These are phyloP conservation scores for Physocephala rufipes DNA, from an alignment of 2,888 invertebrate species.

Conservation along the genomic window DNA sequence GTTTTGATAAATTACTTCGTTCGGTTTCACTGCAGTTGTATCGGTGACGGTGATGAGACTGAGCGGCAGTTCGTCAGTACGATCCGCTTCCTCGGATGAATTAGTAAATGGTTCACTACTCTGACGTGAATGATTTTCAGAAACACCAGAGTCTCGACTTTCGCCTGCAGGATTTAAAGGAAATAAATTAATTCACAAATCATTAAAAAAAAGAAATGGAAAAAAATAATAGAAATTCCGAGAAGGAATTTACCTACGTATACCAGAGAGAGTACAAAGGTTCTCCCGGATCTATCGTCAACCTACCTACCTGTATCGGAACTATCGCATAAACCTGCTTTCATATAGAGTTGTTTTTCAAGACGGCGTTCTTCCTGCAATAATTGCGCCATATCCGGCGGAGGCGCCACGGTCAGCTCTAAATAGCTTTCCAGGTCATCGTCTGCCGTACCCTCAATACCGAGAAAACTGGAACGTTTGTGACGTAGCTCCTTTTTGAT, in stretches of 20 bases:
- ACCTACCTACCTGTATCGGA: constrained; percentile 70
- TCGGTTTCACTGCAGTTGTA: constrained; percentile 19
- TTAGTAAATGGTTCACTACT: constrained; percentile 82
- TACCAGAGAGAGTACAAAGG: too few species aligned
- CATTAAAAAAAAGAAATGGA: too few species aligned
- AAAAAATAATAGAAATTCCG: too few species aligned
- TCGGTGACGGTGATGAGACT: constrained; percentile 39
- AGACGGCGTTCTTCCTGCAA: constrained; percentile 82
- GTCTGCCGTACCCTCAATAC: constrained; percentile 77
- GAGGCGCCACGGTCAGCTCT: constrained; percentile 75
- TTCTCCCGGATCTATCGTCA: too few species aligned
- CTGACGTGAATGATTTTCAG: constrained; percentile 79
- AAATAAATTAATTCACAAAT: background rate
- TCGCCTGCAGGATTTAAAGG: constrained; percentile 66
- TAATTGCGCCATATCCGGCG: constrained; percentile 82
- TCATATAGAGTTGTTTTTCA: constrained; percentile 80
- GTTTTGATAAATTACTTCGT: constrained; percentile 56
- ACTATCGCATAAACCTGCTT: constrained; percentile 73
- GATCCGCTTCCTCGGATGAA: constrained; percentile 75
- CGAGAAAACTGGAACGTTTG: constrained; percentile 85
- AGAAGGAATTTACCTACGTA: too few species aligned
- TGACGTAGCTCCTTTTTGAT: constrained; percentile 87
- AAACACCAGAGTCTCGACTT: constrained; percentile 82
- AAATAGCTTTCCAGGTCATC: constrained; percentile 73
- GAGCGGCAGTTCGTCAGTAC: constrained; percentile 69